A percentile compares a stretch with the other conserved stretches of the same genome.
Evolutionary conservation across 2,888 invertebrate species (phyloP).

Genomic region (Caenorhabditis becei): DNA sequence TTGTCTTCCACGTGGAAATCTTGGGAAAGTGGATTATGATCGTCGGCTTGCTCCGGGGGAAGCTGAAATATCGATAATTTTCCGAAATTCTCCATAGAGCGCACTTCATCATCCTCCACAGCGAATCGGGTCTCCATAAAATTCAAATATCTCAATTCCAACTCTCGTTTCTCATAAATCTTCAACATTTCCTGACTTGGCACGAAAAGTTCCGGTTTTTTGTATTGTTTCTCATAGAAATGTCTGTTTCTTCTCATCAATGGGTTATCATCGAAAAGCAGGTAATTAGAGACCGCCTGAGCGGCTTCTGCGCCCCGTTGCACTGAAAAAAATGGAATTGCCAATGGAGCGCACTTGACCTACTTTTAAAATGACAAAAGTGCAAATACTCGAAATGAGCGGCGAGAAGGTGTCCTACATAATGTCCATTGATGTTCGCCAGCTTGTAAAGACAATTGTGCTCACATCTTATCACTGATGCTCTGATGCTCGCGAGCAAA

Average conservation of each 20-base stretch:
- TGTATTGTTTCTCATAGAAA: constrained; percentile 73
- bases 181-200: constrained; percentile 69
- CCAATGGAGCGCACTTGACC: too few relatives aligned
- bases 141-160: constrained; percentile 72
- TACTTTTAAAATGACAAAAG: constrained; percentile 78
- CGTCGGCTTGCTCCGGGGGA: constrained; percentile 70
- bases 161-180: constrained; percentile 61
- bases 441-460: constrained; percentile 71
- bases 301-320: constrained; percentile 77
- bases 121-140: constrained; percentile 75
- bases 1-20: constrained; percentile 57
- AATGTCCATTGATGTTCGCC: constrained; percentile 76
- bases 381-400: constrained; percentile 78
- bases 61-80: constrained; percentile 57
- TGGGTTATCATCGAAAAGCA: constrained; percentile 75
- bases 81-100: not conserved
- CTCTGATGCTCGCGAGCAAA: constrained; percentile 72
- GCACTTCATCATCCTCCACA: constrained; percentile 69
- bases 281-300: constrained; percentile 76
- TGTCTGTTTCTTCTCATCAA: constrained; percentile 77
- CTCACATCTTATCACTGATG: constrained; percentile 70
- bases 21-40: constrained; percentile 60
- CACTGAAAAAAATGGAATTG: constrained; percentile 63
- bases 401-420: constrained; percentile 73
- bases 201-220: constrained; percentile 65